These are phyloP conservation scores for Scaptomyza pallida DNA, from an alignment of 1,140 invertebrate genomes.

Conservation along the genomic window DNA sequence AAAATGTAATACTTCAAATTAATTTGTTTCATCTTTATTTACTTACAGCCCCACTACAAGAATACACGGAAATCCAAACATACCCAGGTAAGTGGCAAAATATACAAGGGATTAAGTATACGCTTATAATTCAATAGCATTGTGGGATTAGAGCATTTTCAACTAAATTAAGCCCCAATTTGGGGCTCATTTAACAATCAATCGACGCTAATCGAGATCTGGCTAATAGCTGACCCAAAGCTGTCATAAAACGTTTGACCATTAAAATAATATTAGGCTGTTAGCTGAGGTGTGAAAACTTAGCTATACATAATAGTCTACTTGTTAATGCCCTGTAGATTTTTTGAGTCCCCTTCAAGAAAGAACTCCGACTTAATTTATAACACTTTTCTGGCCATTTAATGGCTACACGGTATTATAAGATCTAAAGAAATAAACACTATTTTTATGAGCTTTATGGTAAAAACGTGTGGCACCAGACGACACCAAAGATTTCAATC, in stretches of 20 bases:
- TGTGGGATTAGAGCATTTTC: slow-evolving; percentile 15
- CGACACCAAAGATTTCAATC: slow-evolving; percentile 72
- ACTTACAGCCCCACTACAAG: slow-evolving; percentile 78
- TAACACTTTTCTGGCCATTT: background rate
- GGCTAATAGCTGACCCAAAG: slow-evolving; percentile 43
- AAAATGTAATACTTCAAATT: slow-evolving; percentile 44
- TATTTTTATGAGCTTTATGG: slow-evolving; percentile 58
- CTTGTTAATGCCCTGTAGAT: slow-evolving; percentile 5
- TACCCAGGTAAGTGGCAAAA: slow-evolving; percentile 73
- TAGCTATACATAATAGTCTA: slow-evolving; percentile 14
- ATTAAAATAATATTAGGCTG: slow-evolving; percentile 32
- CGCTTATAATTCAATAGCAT: slow-evolving; percentile 25
- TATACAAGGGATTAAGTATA: background rate
- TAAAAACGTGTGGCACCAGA: slow-evolving; percentile 59
- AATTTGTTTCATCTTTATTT: slow-evolving; percentile 34
- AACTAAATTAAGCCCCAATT: slow-evolving; percentile 18
- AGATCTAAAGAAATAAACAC: slow-evolving; percentile 65
- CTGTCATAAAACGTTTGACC: slow-evolving; percentile 39
- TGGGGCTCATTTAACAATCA: background rate
- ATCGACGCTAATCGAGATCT: slow-evolving; percentile 56
- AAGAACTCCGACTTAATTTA: background rate
- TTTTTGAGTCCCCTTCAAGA: too few relatives aligned
- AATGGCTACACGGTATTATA: slow-evolving; percentile 16
- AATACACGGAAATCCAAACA: slow-evolving; percentile 79
- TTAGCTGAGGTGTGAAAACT: slow-evolving; percentile 74